Conservation (phyloP, 2,113 vertebrate species). For the Perognathus longimembris region DNA sequence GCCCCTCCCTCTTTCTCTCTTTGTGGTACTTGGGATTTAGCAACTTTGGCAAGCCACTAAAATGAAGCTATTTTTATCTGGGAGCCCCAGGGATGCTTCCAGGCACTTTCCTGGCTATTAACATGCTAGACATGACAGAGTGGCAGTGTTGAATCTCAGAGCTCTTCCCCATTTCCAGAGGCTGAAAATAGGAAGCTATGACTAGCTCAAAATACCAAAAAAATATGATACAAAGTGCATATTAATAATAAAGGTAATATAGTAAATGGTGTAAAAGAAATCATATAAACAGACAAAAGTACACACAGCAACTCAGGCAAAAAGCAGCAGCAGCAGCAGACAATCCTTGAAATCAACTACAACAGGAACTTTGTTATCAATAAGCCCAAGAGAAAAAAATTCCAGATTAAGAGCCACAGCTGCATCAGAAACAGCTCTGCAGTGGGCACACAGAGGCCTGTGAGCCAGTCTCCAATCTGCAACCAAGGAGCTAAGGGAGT, state of each 20-base stretch:
- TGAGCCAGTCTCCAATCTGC: not conserved
- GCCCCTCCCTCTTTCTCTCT: not conserved
- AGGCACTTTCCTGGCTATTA: not conserved
- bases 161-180: not conserved
- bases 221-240: not conserved
- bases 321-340: too few species aligned
- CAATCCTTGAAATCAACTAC: not conserved
- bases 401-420: not conserved
- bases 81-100: not conserved
- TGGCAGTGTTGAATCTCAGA: not conserved
- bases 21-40: not conserved
- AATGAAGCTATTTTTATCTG: conserved; percentile 24
- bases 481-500: not conserved
- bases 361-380: not conserved
- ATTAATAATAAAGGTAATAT: not conserved
- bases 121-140: not conserved
- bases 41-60: conserved; percentile 4
- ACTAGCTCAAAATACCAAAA: conserved; percentile 20
- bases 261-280: not conserved
- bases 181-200: not conserved
- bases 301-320: too few species aligned
- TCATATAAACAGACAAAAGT: not conserved
- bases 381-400: not conserved
- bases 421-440: not conserved
- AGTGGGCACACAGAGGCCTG: not conserved